A percentile compares a stretch with the other conserved stretches of the same genome.
Conservation (phyloP, 1,140 invertebrate genomes). For the Ips nitidus region DNA sequence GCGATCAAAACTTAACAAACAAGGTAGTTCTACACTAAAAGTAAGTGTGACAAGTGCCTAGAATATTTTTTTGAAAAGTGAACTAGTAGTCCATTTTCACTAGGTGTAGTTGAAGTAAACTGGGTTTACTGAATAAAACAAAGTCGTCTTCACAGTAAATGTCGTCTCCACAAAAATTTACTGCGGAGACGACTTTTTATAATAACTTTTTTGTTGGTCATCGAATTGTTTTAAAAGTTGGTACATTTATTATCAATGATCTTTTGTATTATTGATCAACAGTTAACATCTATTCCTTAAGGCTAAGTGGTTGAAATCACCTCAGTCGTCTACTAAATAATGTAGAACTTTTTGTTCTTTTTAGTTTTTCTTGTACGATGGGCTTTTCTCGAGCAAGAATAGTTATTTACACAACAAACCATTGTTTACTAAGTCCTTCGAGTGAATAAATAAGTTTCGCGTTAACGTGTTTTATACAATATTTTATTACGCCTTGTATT, state of each 20-base stretch:
- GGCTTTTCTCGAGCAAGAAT: no score
- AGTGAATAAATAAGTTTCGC: no score
- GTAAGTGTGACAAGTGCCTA: background rate
- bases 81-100: no score
- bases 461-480: no score
- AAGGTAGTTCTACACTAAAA: background rate
- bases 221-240: conserved; percentile 6
- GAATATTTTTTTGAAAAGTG: background rate
- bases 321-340: conserved; percentile 3
- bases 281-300: conserved; percentile 5
- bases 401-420: no score
- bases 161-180: background rate
- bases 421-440: no score
- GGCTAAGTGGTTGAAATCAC: background rate
- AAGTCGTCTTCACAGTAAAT: no score
- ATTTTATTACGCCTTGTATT: no score
- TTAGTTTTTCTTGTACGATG: background rate
- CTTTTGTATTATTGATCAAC: conserved; percentile 8
- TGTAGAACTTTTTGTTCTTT: background rate
- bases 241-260: background rate
- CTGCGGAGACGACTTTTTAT: background rate
- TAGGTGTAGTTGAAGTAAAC: no score
- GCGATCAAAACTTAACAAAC: background rate
- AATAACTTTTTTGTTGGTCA: conserved; percentile 3
- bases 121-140: no score